A percentile compares a stretch with the other conserved stretches of the same genome.
phyloP scores from a whole-genome alignment of 2,888 invertebrate species.

The Cephus rjabovi region DNA sequence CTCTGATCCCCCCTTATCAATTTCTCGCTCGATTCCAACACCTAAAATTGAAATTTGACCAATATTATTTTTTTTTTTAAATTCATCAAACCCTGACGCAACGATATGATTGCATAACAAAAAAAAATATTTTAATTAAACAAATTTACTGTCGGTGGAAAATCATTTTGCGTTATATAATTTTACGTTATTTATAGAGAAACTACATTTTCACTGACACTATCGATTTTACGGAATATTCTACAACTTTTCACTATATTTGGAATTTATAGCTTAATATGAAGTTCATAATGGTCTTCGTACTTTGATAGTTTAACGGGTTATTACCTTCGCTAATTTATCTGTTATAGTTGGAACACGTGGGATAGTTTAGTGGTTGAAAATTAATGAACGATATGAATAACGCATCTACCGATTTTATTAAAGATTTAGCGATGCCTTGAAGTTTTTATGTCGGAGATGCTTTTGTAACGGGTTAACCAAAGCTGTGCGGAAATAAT shows the following conservation, averaged over 20 bases:
- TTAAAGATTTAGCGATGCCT: not conserved
- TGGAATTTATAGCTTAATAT: slow-evolving; percentile 56
- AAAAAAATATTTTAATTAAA: not conserved
- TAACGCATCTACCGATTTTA: not conserved
- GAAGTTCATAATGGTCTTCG: slow-evolving; percentile 44
- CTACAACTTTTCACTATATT: slow-evolving; percentile 44
- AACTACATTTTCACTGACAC: not conserved
- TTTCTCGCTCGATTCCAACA: not conserved
- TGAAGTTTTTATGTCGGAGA: not conserved
- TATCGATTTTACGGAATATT: not conserved
- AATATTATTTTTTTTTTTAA: no score
- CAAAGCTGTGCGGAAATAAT: slow-evolving; percentile 7
- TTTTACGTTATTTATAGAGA: not conserved
- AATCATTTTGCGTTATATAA: not conserved
- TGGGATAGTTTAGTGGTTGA: not conserved
- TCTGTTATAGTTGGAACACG: not conserved
- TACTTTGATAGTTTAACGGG: not conserved
- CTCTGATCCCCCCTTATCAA: not conserved
- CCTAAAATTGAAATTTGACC: not conserved
- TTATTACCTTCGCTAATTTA: not conserved
- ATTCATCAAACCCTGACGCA: not conserved
- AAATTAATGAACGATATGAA: not conserved
- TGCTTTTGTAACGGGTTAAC: not conserved
- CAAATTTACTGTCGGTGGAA: not conserved
- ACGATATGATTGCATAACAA: not conserved